Evolutionary conservation across 2,888 invertebrate genomes (phyloP), one percentile per base, ranked within the genome.

Genomic region (Amphipyra tragopoginis): DNA sequence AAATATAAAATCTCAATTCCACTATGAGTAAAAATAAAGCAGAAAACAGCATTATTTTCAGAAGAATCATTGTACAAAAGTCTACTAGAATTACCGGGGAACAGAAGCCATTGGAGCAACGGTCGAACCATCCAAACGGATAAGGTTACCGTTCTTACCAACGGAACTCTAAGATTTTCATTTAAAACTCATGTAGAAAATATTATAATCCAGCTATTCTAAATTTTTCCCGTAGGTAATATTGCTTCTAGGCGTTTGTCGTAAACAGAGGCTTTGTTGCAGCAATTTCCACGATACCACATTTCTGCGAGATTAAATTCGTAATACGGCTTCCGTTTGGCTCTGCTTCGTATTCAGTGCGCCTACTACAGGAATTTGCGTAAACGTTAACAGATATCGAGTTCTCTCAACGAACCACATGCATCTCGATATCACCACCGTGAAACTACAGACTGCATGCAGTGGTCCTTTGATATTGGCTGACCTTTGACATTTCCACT

Each of bases 221-320:
- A 82, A 81, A 84, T 82, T 84, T 85, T 85, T 86, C 84, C 84
- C 79, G 72, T 79, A 83, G 84, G 85, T 83, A 82, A 84, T 83
- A 86, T 86, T 78, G 83, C 79, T 78, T 81, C 79, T 82, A 84
- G 84, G 83, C 83, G 84, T 85, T 88, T 86, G 89, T 89, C 90
- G 90, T 91, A 91, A 91, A 92, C 90, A 92, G 87, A 78, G 82
- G 85, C 85, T 88, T 86, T 87, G 89, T 88, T 87, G 89, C 86
- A 84, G 90, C 93, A 92, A 92, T 92, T 90, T 88, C 88, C 87
- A 85, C 90, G 87, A 90, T 91, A 92, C 90, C 91, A 88, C 93
- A 93, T 92, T 92, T 93, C 91, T 90, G 89, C 89, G 90, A 93
- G 92, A 93, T 93, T 93, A 93, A 93, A 93, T 92, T 93, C 90